Percentiles rank a stretch among this genome's conserved stretches.
Evolutionary conservation across 2,888 invertebrate species (phyloP).

Genomic region (Ferdinandea cuprea): DNA sequence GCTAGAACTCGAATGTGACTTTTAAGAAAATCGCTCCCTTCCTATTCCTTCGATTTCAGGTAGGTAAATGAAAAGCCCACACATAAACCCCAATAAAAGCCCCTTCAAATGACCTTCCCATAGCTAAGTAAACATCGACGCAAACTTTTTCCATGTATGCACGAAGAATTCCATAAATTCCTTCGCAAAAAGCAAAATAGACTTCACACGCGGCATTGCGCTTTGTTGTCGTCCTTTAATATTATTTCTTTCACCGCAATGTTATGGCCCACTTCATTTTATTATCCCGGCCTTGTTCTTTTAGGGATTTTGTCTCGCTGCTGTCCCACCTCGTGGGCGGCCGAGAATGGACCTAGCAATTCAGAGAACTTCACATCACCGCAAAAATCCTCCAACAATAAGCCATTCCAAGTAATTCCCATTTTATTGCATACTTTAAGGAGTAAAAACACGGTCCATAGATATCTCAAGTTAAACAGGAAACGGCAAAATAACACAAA

Average conservation of each 20-base stretch:
- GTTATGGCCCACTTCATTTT: slow-evolving; percentile 7
- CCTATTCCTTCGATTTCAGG: too few species aligned
- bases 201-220: slow-evolving; percentile 29
- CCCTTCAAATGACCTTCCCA: too few species aligned
- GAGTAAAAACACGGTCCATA: slow-evolving; percentile 25
- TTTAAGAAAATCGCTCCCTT: too few species aligned
- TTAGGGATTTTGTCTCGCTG: background rate
- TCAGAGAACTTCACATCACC: slow-evolving; percentile 4
- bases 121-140: too few species aligned
- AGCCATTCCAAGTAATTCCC: slow-evolving; percentile 36
- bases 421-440: slow-evolving; percentile 52
- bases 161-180: too few species aligned
- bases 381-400: slow-evolving; percentile 16
- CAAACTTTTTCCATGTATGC: too few species aligned
- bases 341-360: background rate
- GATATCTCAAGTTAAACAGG: slow-evolving; percentile 36
- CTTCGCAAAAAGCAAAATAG: too few species aligned
- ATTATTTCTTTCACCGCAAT: slow-evolving; percentile 18
- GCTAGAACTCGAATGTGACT: too few species aligned
- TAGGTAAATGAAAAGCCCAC: too few species aligned
- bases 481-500: slow-evolving; percentile 26
- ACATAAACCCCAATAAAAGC: too few species aligned
- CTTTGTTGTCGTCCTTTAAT: slow-evolving; percentile 14
- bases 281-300: slow-evolving; percentile 17
- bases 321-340: background rate